These are phyloP conservation scores for Erpetoichthys calabaricus DNA, from an alignment of 2,797 vertebrate genomes.

Conservation along the genomic window DNA sequence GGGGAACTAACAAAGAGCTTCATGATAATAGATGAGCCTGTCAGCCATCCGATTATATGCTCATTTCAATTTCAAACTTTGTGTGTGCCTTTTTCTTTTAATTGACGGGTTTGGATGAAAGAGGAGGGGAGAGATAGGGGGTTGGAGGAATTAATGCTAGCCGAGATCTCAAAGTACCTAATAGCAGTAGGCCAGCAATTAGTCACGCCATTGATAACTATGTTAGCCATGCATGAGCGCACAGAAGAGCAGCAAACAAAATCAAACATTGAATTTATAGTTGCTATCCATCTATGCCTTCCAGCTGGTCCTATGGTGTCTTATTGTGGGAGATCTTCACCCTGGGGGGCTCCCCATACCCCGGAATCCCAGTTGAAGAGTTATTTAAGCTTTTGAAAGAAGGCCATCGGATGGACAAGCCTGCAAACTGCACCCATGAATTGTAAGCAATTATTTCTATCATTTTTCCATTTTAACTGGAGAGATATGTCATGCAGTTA, in stretches of 20 bases:
- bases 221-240: conserved; percentile 35
- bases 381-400: conserved; percentile 97
- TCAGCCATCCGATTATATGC: conserved; percentile 57
- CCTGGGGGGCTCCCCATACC: conserved; percentile 88
- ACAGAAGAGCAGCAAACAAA: conserved; percentile 12
- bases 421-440: conserved; percentile 91
- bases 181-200: conserved; percentile 36
- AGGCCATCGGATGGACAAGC: conserved; percentile 97
- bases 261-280: conserved; percentile 30
- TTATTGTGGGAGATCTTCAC: conserved; percentile 98
- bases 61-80: conserved; percentile 46
- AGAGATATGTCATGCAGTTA: too few species aligned
- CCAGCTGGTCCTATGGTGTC: conserved; percentile 95
- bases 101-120: conserved; percentile 26
- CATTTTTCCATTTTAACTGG: too few species aligned
- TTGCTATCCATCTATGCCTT: conserved; percentile 9
- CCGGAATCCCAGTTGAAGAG: conserved; percentile 92
- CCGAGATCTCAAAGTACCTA: conserved; percentile 31
- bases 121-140: background rate
- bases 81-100: conserved; percentile 33
- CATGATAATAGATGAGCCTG: conserved; percentile 50
- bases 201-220: conserved; percentile 39
- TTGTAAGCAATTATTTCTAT: conserved; percentile 52
- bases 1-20: conserved; percentile 44
- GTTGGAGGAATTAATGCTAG: conserved; percentile 1